A percentile compares a stretch with the other conserved stretches of the same genome.
Conservation (phyloP, 35 echinoderm and acorn worm genomes). For the Ophioderma brevispina region DNA sequence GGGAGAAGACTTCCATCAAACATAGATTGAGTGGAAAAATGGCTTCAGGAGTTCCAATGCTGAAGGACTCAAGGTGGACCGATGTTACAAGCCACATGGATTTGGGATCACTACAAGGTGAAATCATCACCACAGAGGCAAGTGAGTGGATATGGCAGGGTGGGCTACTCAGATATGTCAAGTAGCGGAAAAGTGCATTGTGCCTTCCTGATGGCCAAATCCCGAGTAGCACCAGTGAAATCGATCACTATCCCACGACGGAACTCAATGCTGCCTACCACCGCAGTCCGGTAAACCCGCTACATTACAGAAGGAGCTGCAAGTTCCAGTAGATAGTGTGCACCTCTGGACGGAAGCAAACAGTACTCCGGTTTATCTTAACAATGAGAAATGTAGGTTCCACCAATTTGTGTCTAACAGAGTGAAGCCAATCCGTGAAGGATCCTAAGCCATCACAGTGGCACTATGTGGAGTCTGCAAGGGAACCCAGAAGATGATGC, state of each 20-base stretch:
- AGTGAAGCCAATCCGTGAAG: constrained; percentile 29
- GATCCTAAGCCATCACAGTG: constrained; percentile 28
- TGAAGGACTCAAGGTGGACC: constrained; percentile 36
- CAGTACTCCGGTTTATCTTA: constrained; percentile 55
- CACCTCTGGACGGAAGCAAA: constrained; percentile 76
- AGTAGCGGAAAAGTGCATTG: constrained; percentile 49
- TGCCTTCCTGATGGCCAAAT: constrained; percentile 48
- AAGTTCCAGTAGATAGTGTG: constrained; percentile 4
- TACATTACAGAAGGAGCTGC: constrained; percentile 21
- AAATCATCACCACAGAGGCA: too few species aligned
- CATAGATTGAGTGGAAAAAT: constrained; percentile 34
- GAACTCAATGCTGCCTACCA: constrained; percentile 36
- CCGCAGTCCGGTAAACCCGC: constrained; percentile 27
- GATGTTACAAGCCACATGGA: constrained; percentile 47
- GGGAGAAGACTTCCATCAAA: constrained; percentile 46
- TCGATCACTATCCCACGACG: constrained; percentile 24
- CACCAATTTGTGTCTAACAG: constrained; percentile 57
- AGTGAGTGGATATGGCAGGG: constrained; percentile 48
- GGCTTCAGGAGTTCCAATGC: constrained; percentile 37
- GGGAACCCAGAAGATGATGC: too few species aligned
- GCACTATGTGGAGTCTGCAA: constrained; percentile 5
- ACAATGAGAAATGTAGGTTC: constrained; percentile 35
- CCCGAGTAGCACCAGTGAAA: constrained; percentile 57
- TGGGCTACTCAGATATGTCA: constrained; percentile 24
- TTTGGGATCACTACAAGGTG: constrained; percentile 33